Evolutionary conservation across 2,888 invertebrate species (phyloP), one percentile per base, ranked within the genome.

Genomic region (Pteria penguin): DNA sequence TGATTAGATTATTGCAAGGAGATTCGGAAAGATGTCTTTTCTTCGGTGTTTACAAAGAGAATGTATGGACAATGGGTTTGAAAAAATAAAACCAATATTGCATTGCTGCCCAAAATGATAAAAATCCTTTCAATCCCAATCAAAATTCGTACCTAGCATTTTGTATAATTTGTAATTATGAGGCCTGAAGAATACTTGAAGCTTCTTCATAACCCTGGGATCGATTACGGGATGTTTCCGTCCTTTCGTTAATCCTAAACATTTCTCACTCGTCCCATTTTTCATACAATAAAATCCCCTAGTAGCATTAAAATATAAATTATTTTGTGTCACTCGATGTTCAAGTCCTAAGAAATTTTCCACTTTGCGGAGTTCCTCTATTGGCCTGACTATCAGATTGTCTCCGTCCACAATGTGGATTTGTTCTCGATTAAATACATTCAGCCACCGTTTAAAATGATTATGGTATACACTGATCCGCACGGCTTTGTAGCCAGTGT

Each of bases 221-320:
- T 96, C 95, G 27, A 98, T 96, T 54, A 96, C 94, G 5, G 97
- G 97, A 93, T 98, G 97, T 95, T 93, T 96, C 94, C 91, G 95
- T 91, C 93, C 98, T 93, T 94, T 98, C 95, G 93, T 97, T 94
- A 94, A 97, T 94, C 97, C 97, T 72, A 98, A 93, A 92, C 97
- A 98, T 90, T 96, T 96, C 92, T 97, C 95, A 27, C 52, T 72
- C 31, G 73, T 75, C 27, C 79, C 81, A 88, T 96, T 94, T 86
- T 90, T 61, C 93, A 97, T 95, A 89, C 98, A 98, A 93, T 96
- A 98, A 93, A 99, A 97, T 77, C 98, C 97, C 93, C 98, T 97
- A 22, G 97, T 97, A 93, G 96, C 96, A 93, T 99, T 98, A 93
- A 97, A 99, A 93, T 98, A 97, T 93, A 99, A 97, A 93, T 97